Conservation (phyloP, 2,888 invertebrate genomes). For the Mellilla xanthometata region DNA sequence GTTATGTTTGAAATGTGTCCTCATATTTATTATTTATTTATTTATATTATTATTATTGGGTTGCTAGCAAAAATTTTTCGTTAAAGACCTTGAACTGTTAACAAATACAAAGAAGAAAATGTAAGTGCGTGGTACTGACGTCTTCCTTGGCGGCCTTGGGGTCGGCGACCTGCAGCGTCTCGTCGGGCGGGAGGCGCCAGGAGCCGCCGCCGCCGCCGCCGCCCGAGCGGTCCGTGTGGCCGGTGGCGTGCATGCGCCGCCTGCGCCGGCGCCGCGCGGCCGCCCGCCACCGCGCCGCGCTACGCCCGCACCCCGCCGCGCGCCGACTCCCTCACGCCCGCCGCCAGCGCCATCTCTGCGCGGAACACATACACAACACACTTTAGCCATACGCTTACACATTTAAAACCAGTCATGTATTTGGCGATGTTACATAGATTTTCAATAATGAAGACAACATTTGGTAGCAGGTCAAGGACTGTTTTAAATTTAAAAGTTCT, state of each 20-base stretch:
- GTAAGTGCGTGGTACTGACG: constrained; percentile 54
- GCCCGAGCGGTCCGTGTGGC: constrained; percentile 92
- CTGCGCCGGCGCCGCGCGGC: constrained; percentile 78
- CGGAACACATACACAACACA: constrained; percentile 5
- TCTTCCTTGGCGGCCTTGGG: constrained; percentile 90
- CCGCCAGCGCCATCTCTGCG: constrained; percentile 29
- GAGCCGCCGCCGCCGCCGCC: constrained; percentile 85
- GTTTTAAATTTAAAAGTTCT: too few species aligned
- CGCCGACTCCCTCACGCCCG: constrained; percentile 26
- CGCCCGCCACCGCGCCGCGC: constrained; percentile 83
- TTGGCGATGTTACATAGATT: too few species aligned
- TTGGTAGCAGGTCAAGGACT: too few species aligned
- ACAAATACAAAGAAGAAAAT: too few species aligned
- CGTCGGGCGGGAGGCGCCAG: constrained; percentile 96
- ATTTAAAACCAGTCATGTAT: too few species aligned
- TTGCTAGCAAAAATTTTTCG: too few species aligned
- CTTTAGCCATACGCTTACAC: too few species aligned
- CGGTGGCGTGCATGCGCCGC: constrained; percentile 94
- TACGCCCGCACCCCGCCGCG: constrained; percentile 55
- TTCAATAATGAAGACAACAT: too few species aligned
- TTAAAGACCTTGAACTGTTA: too few species aligned
- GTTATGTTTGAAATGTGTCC: too few species aligned
- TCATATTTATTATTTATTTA: too few species aligned
- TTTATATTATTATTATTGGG: too few species aligned
- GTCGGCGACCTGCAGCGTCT: constrained; percentile 95